These are phyloP conservation scores for Alligator mississippiensis DNA, from an alignment of 2,113 vertebrate species.

Conservation along the genomic window DNA sequence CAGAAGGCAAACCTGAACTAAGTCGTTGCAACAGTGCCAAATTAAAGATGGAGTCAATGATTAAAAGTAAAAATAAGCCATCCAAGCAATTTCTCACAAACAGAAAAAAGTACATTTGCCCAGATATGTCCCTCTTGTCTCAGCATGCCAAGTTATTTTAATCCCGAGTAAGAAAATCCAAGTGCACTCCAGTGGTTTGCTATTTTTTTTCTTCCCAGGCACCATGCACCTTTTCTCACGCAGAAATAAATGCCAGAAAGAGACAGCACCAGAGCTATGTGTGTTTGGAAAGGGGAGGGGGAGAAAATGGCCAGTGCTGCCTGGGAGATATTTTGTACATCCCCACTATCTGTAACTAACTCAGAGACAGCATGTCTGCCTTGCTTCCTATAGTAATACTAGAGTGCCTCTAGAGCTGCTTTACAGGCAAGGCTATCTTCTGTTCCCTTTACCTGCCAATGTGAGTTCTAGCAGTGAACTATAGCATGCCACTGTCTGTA, in stretches of 20 bases:
- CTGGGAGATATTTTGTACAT: not conserved
- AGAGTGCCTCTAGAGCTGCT: not conserved
- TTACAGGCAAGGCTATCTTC: not conserved
- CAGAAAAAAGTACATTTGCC: not conserved
- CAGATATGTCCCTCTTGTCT: not conserved
- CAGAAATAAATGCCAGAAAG: not conserved
- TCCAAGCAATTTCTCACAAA: not conserved
- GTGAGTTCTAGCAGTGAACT: not conserved
- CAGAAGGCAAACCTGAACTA: not conserved
- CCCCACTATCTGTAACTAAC: not conserved
- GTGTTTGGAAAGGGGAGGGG: not conserved
- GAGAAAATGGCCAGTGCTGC: not conserved
- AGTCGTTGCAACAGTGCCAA: not conserved
- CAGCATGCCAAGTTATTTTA: not conserved
- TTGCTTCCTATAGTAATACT: not conserved
- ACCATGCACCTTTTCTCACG: not conserved
- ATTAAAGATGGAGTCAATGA: not conserved
- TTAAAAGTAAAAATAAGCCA: not conserved
- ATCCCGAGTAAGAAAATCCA: not conserved
- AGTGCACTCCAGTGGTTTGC: not conserved
- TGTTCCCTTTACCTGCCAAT: not conserved
- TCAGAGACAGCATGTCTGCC: not conserved
- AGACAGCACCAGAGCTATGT: not conserved
- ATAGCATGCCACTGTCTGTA: not conserved
- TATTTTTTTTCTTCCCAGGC: not conserved